These are phyloP conservation scores for Chironomus striatipennis DNA, from an alignment of 1,140 invertebrate species.

Conservation along the genomic window DNA sequence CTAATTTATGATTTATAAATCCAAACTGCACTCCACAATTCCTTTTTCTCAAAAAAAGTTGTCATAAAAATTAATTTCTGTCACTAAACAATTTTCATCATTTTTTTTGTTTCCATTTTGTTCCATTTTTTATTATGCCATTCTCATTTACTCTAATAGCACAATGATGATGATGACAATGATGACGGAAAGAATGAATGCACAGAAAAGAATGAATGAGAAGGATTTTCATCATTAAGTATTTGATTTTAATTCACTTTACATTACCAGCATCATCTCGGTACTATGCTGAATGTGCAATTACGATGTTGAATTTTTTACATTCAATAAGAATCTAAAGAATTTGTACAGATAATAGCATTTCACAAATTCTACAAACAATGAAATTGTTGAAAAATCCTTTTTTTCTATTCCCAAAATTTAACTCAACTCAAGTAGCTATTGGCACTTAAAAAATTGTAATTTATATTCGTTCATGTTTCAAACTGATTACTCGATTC, in stretches of 20 bases:
- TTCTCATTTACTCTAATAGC: constrained; percentile 7
- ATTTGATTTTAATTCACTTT: constrained; percentile 14
- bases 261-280: neutral
- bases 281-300: no score
- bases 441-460: no score
- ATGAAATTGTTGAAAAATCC: no score
- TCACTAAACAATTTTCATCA: neutral
- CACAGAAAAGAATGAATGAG: neutral
- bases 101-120: neutral
- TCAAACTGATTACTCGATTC: neutral
- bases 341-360: no score
- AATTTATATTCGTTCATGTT: neutral
- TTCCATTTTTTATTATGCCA: neutral
- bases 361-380: no score
- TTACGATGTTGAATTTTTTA: no score
- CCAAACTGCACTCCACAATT: no score
- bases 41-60: no score
- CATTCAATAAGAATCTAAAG: no score
- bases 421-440: no score
- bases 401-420: no score
- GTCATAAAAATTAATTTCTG: neutral
- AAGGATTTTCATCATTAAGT: neutral
- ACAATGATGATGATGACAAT: constrained; percentile 12
- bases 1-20: no score
- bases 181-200: neutral